Base-by-base conservation (phyloP, 2,888 invertebrate genomes). In the Drosophila subquinaria region DNA sequence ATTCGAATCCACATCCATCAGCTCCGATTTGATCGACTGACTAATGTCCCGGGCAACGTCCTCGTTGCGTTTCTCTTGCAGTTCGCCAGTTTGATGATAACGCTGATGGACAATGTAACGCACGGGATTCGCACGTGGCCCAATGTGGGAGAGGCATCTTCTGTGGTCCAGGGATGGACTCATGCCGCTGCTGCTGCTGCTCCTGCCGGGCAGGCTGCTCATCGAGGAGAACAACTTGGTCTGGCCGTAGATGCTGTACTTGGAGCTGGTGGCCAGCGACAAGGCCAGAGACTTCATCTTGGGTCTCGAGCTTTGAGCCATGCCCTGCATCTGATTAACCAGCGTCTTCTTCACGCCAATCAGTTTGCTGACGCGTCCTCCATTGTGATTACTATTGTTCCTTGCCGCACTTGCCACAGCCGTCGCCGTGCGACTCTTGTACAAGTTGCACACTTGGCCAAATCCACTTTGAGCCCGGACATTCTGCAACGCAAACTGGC, bases 251-350 rank as follows among this genome's bases (percentile, higher is more conserved):
- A 79, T 66, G n/a, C 47, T 56, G 33, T 81, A 81, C 3, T 13
- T 48, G 8, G 61, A 27, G 6, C 36, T 48, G 4, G n/a, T n/a
- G 2, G 45, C 27, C 17, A n/a, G 30, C 1, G 15, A 3, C n/a
- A 55, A 0, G 17, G 35, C n/a, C 0, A 30, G 36, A 1, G 27
- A 1, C 13, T 55, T 47, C 4, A 33, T 1, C 15, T 30, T 52
- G 2, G 55, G 20, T 0, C 15, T 47, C 3, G 43, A 11, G 10
- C 20, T 56, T 9, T 72, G 77, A 5, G 9, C 27, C 67, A 83
- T 62, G 15, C 87, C 83, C 47, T 72, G 81, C 81, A 77, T 65
- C 40, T 81, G 84, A 15, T 83, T 83, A 0, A 83, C 66, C 38
- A 82, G 17, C 0, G 84, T 67, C 57, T 74, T 77, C 64, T 81